Base-by-base conservation (phyloP, 2,888 invertebrate genomes). In the Eupithecia abbreviata region DNA sequence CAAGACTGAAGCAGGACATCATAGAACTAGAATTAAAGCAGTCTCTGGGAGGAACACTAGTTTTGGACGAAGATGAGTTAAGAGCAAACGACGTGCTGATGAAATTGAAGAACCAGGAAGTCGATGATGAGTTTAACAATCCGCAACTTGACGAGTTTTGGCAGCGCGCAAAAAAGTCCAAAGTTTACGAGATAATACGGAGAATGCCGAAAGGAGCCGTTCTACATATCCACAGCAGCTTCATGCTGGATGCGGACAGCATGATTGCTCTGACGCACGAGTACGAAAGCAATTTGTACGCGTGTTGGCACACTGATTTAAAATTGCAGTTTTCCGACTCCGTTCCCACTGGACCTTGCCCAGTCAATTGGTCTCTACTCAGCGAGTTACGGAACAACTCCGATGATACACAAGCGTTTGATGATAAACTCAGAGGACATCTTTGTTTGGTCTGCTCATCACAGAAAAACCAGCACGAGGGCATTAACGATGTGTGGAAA, bases 201-300 rank as follows among this genome's bases (percentile, higher is more conserved):
- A 89, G 86, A 72, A 96, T 98, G 96, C 98, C 98, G 0, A 98
- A 98, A 91, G 98, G 97, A 0, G 96, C 95, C 0, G 96, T 96
- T 0, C 88, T 97, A 15, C 98, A 97, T 84, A 95, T 96, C 0
- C 97, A 97, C 84, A 96, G 96, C 82, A 96, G 96, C 0, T 95
- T 96, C 1, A 92, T 96, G 82, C 95, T 96, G 18, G 96, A 96
- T 58, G 91, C 95, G 0, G 96, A 96, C 71, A 96, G 93, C 73
- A 83, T 97, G 66, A 90, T 97, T 45, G 92, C 96, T 71, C 86
- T 97, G 77, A 97, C 97, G 1, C 96, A 96, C 82, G 94, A 96
- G 0, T 96, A 96, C 81, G 94, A 96, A 49, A 95, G 96, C 2
- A 88, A 96, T 87, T 92, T 97, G 69, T 96, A 96, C 88, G 94